Base-by-base conservation (phyloP, 1,140 invertebrate species). In the Aricia agestis region DNA sequence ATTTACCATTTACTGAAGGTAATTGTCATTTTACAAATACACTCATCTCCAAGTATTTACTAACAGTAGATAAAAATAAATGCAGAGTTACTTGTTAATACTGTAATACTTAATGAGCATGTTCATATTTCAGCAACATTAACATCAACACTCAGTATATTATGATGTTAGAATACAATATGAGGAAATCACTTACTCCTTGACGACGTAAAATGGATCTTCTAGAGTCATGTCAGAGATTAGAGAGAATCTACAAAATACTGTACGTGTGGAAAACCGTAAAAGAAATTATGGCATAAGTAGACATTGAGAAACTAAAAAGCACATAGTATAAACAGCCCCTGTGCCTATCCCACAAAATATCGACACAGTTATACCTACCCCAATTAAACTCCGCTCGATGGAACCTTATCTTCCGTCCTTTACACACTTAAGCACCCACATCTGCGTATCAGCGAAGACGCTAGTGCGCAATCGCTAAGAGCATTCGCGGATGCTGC, bases 121-220 rank as follows among this genome's bases (percentile, higher is more conserved):
- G 3, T 52, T 52, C 13, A 52, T 52, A 52, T 10, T 36, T 36
- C 6, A 36, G 9, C 9, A 36, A 9, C 2, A 36, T 36, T 36
- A 36, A 36, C 9, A 36, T 36, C 36, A 36, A 52, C 11, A 52
- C 45, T 13, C 11, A 5, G 45, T 11, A 52, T 15, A 52, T 52
- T 15, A 52, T 15, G 13, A 11, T 52, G 45, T 1, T 52, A 52
- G 13, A 52, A 15, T 52, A 52, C 45, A 52, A 13, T 52, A 52
- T 52, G 3, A 52, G 10, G 72, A 74, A 71, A 70, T 71, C 78
- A 95, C 96, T 97, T 95, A 98, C 97, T 98, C 97, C 94, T 97
- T 97, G 80, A 98, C 97, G 91, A 98, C 97, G 94, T 98, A 98
- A 94, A 97, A 98, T 76, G 97, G 97, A 93, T 98, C 97, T 94